Conservation (phyloP, 1,140 invertebrate genomes). For the Meteorus sp. region DNA sequence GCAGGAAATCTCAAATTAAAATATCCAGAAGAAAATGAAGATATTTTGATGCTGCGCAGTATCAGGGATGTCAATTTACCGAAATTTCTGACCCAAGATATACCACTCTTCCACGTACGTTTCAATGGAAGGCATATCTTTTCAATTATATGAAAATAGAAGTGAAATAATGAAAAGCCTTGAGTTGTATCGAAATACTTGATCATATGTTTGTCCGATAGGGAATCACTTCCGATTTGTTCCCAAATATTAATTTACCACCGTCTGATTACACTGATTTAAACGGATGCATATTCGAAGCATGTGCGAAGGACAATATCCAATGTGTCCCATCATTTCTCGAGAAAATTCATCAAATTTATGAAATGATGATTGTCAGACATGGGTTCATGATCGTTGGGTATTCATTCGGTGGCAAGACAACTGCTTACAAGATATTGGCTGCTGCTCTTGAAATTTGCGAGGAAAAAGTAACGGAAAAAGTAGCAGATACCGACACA, state of each 20-base stretch:
- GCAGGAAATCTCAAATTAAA: constrained; percentile 88
- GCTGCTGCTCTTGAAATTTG: constrained; percentile 78
- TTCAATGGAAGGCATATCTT: not conserved
- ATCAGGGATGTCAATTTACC: constrained; percentile 94
- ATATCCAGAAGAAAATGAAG: constrained; percentile 82
- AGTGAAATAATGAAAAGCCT: constrained; percentile 41
- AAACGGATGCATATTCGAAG: constrained; percentile 62
- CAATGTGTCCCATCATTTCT: constrained; percentile 83
- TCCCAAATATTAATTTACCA: constrained; percentile 78
- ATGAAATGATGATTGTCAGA: constrained; percentile 94
- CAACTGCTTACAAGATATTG: constrained; percentile 75
- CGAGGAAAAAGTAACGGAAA: constrained; percentile 70
- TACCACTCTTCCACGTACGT: constrained; percentile 77
- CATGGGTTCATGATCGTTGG: constrained; percentile 91
- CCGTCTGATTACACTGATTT: constrained; percentile 68
- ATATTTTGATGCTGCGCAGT: constrained; percentile 80
- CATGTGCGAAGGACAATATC: constrained; percentile 76
- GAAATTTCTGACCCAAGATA: constrained; percentile 86
- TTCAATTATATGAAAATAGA: not conserved
- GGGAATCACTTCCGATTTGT: constrained; percentile 90
- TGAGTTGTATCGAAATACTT: constrained; percentile 54
- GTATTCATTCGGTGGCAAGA: constrained; percentile 87
- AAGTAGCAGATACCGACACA: not conserved
- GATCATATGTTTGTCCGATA: constrained; percentile 51
- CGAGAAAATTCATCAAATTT: constrained; percentile 90